Base-by-base conservation (phyloP, 2,797 vertebrate genomes). In the Phalloptychus januarius region DNA sequence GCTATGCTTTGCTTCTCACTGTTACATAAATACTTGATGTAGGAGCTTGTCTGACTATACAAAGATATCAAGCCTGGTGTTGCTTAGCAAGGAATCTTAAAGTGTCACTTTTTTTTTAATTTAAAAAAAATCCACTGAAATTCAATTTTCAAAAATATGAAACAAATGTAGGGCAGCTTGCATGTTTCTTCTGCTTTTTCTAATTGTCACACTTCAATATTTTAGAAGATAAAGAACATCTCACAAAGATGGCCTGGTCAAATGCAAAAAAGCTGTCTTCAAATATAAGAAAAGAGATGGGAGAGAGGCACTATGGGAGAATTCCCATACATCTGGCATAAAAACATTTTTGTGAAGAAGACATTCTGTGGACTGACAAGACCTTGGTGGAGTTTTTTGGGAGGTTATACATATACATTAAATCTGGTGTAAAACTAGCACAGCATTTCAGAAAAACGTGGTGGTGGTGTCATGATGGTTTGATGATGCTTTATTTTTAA, bases 11-110 rank as follows among this genome's bases (percentile, higher is more conserved):
- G 28, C 56, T 75, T 45, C 48, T 50, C 58, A 40, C n/a, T 12
- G 38, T 25, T 71, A 46, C 44, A 79, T 40, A 69, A 75, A 46
- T 23, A 23, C 74, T 63, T 45, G 16, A 45, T 23, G 16, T 23
- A 33, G 18, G 44, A 61, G 65, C 78, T 75, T 36, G 11, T 78
- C 18, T 45, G 77, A 80, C 71, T 33, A 38, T 13, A 46, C 58
- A 4, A 38, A 76, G 79, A 80, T 46, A 7, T 25, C 73, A 33
- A 73, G n/a, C 11, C 10, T 11, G 77, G 42, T 46, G 38, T 20
- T 69, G 33, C 11, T 31, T 6, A 46, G 33, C 44, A 44, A 52
- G 2, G 42, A 48, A 74, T 44, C 12, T 71, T 20, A 28, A 71
- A 77, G 16, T 38, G 71, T 75, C 12, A 7, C 5, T 18, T 56